Evolutionary conservation across 2,797 vertebrate genomes (phyloP).

Genomic region (Propithecus perrieri): DNA sequence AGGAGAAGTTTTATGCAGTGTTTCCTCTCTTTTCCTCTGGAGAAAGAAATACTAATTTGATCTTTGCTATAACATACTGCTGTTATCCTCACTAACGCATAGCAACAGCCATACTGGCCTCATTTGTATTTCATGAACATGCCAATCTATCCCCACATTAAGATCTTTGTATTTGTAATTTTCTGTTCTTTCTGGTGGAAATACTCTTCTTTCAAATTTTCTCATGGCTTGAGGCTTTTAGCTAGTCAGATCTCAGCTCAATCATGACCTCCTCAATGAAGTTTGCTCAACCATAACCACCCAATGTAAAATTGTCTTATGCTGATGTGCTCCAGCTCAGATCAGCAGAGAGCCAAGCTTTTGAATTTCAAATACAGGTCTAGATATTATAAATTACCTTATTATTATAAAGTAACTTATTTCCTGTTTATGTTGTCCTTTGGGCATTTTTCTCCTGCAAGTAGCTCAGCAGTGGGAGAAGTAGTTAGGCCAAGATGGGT

Average conservation of each 20-base stretch:
- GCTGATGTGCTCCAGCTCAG: neutral
- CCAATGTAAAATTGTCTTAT: neutral
- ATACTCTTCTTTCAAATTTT: neutral
- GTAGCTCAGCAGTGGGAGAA: neutral
- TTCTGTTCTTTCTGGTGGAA: neutral
- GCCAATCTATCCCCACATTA: neutral
- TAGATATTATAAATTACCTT: neutral
- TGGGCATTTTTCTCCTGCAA: constrained; percentile 7
- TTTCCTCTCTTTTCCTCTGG: neutral
- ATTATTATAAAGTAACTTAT: neutral
- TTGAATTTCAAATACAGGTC: neutral
- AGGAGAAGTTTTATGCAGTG: neutral
- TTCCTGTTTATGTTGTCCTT: constrained; percentile 29
- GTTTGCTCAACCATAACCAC: neutral
- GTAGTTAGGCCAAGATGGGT: neutral
- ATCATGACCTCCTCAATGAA: neutral
- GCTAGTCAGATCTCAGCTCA: neutral
- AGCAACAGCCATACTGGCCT: neutral
- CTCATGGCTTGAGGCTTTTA: neutral
- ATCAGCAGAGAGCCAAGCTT: neutral
- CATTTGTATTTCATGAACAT: neutral
- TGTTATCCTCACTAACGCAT: neutral
- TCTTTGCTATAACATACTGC: neutral
- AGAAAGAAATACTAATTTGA: neutral
- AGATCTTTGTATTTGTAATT: neutral